Evolutionary conservation across 2,888 invertebrate species (phyloP).

Genomic region (Drosophila mimica): DNA sequence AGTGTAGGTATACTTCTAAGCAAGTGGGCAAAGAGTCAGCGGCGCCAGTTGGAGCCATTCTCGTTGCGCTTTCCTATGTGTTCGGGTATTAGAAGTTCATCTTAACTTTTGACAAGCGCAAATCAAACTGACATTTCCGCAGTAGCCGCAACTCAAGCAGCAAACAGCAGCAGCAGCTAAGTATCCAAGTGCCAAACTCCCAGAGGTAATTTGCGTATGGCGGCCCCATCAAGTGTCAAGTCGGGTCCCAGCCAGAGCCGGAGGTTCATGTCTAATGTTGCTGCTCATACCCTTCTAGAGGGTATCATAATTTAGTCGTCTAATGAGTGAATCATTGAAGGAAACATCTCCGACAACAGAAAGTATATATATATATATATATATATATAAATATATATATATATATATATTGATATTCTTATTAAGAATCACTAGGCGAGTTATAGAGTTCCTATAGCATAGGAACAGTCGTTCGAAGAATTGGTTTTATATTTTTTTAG

Average conservation of each 20-base stretch:
- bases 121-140: conserved; percentile 82
- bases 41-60: conserved; percentile 34
- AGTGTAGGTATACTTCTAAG: not conserved
- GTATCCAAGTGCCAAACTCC: conserved; percentile 23
- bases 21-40: not conserved
- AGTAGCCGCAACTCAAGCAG: conserved; percentile 35
- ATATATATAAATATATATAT: too few species aligned
- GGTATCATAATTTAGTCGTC: not conserved
- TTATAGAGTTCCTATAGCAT: too few species aligned
- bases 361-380: not conserved
- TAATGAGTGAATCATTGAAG: not conserved
- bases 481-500: not conserved
- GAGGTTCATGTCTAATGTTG: conserved; percentile 59
- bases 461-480: not conserved
- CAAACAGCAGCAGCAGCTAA: not conserved
- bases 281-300: not conserved
- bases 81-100: conserved; percentile 81
- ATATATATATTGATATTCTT: too few species aligned
- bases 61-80: conserved; percentile 76
- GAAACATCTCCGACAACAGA: not conserved
- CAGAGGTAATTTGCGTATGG: conserved; percentile 63
- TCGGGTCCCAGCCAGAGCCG: conserved; percentile 15
- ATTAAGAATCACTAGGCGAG: not conserved
- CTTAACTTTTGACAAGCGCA: conserved; percentile 81
- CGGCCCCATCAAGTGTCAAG: conserved; percentile 53